phyloP scores from a whole-genome alignment of 1,140 invertebrate genomes.

The Monomorium pharaonis region DNA sequence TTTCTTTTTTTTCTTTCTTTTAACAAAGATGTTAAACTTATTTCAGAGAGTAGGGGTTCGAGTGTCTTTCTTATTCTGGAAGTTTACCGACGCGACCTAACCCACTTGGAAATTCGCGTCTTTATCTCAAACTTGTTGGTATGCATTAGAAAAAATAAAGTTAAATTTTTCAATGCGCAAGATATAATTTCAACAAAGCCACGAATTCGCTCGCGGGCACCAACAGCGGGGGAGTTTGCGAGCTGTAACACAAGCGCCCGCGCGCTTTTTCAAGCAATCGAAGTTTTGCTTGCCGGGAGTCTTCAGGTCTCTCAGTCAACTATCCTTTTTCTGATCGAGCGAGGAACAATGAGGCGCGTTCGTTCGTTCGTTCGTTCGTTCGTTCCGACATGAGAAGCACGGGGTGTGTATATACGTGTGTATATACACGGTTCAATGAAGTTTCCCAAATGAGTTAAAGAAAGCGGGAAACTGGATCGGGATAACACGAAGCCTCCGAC shows the following conservation, averaged over 20 bases:
- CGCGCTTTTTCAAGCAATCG: slow-evolving; percentile 16
- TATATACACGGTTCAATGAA: slow-evolving; percentile 9
- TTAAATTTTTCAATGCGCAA: neutral
- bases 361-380: too few species aligned
- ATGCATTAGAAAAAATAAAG: neutral
- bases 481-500: slow-evolving; percentile 10
- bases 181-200: slow-evolving; percentile 5
- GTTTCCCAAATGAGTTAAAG: slow-evolving; percentile 51
- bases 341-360: neutral
- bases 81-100: neutral
- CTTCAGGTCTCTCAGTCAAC: neutral
- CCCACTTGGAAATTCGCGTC: neutral
- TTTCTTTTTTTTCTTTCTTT: neutral
- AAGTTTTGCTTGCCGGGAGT: slow-evolving; percentile 16
- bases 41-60: neutral
- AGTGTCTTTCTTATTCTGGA: neutral
- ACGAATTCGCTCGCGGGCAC: neutral
- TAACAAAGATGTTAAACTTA: neutral
- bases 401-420: neutral
- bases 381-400: neutral
- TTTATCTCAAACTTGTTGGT: neutral
- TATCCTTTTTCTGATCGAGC: slow-evolving; percentile 31
- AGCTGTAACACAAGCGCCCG: neutral
- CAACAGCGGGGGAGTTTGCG: too few species aligned
- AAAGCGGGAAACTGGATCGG: slow-evolving; percentile 36